Evolutionary conservation across 2,797 vertebrate species (phyloP).

Genomic region (Numenius phaeopus): DNA sequence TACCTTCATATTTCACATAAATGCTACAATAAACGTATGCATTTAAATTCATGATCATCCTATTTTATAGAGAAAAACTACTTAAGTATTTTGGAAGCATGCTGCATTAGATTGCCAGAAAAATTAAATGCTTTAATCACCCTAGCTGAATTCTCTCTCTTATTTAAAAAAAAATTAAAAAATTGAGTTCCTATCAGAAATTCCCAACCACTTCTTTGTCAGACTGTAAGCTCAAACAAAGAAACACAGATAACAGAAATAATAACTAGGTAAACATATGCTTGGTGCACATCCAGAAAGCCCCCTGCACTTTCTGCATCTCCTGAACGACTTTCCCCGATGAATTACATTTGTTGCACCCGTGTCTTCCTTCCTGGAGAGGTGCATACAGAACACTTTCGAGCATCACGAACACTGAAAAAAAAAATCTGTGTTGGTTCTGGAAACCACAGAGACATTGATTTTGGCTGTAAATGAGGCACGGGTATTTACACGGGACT

Average conservation of each 20-base stretch:
- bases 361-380: neutral
- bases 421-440: neutral
- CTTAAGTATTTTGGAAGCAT: neutral
- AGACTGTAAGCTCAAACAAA: slow-evolving; percentile 13
- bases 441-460: neutral
- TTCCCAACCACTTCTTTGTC: neutral
- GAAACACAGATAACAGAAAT: slow-evolving; percentile 8
- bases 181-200: neutral
- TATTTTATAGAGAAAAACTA: neutral
- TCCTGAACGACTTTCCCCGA: neutral
- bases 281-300: neutral
- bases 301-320: neutral
- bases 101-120: neutral
- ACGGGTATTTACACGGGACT: neutral
- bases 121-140: neutral
- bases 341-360: neutral
- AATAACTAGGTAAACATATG: slow-evolving; percentile 4
- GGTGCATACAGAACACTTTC: neutral
- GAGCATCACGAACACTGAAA: neutral
- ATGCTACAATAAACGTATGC: neutral
- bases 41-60: neutral
- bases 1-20: neutral
- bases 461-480: neutral
- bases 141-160: neutral
- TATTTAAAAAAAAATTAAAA: neutral